Percentiles rank a stretch among this genome's conserved stretches.
phyloP scores from a whole-genome alignment of 2,797 vertebrate genomes.

The Myiotriccus ornatus region DNA sequence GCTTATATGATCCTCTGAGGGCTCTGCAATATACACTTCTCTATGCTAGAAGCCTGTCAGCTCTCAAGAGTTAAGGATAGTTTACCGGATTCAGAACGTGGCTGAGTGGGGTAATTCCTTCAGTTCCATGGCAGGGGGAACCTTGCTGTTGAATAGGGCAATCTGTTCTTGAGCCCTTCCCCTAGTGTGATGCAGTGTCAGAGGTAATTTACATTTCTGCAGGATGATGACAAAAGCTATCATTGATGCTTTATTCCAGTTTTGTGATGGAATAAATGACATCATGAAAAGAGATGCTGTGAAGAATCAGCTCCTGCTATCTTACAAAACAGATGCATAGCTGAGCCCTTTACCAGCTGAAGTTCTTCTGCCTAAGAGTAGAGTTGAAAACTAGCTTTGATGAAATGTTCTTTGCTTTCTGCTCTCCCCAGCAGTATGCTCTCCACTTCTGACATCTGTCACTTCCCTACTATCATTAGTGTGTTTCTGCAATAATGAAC shows the following conservation, averaged over 20 bases:
- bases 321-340: neutral
- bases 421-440: neutral
- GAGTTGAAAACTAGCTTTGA: neutral
- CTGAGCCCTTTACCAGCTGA: neutral
- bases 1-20: neutral
- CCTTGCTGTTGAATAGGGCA: accelerated
- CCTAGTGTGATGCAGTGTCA: neutral
- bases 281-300: neutral
- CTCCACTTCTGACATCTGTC: neutral
- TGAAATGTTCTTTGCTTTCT: neutral
- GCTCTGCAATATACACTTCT: neutral
- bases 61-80: neutral
- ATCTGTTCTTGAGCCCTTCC: neutral
- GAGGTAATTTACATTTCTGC: neutral
- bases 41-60: neutral
- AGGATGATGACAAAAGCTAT: neutral
- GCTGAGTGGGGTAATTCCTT: neutral
- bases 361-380: neutral
- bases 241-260: accelerated
- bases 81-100: neutral
- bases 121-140: accelerated
- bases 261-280: neutral
- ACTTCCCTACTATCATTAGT: neutral
- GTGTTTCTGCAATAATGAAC: neutral
- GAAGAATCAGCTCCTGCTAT: neutral